These are phyloP conservation scores for Hyla sarda DNA, from an alignment of 2,113 vertebrate genomes.

Conservation along the genomic window DNA sequence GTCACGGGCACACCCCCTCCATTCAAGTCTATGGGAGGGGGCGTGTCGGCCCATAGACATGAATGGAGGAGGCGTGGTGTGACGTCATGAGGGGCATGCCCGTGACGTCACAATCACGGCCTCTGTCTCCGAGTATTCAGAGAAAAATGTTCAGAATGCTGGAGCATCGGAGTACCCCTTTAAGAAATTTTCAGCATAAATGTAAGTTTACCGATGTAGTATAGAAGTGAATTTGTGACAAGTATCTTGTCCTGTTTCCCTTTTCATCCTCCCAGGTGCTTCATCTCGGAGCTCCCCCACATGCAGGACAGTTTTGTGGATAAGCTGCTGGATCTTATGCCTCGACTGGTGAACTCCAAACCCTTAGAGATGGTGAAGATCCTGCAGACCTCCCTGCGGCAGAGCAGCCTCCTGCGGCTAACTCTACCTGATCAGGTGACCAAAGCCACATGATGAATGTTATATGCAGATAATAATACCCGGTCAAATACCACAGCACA, in stretches of 20 bases:
- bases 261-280: slow-evolving; percentile 74
- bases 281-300: slow-evolving; percentile 87
- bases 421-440: slow-evolving; percentile 87
- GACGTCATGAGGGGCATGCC: too few species aligned
- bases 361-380: slow-evolving; percentile 91
- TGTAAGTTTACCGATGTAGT: background rate
- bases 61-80: too few species aligned
- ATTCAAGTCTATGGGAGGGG: too few species aligned
- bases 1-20: too few species aligned
- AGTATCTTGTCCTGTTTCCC: slow-evolving; percentile 30
- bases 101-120: too few species aligned
- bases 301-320: slow-evolving; percentile 94
- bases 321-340: slow-evolving; percentile 91
- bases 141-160: too few species aligned
- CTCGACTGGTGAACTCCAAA: slow-evolving; percentile 88
- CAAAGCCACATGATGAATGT: background rate
- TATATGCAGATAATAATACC: background rate
- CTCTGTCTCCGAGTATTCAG: too few species aligned
- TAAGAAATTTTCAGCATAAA: too few species aligned
- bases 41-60: too few species aligned
- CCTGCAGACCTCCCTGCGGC: slow-evolving; percentile 87
- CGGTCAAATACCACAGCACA: background rate
- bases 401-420: slow-evolving; percentile 88
- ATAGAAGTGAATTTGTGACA: background rate
- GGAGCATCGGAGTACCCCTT: too few species aligned